Evolutionary conservation across 2,888 invertebrate genomes (phyloP).

Genomic region (Luffia ferchaultella): DNA sequence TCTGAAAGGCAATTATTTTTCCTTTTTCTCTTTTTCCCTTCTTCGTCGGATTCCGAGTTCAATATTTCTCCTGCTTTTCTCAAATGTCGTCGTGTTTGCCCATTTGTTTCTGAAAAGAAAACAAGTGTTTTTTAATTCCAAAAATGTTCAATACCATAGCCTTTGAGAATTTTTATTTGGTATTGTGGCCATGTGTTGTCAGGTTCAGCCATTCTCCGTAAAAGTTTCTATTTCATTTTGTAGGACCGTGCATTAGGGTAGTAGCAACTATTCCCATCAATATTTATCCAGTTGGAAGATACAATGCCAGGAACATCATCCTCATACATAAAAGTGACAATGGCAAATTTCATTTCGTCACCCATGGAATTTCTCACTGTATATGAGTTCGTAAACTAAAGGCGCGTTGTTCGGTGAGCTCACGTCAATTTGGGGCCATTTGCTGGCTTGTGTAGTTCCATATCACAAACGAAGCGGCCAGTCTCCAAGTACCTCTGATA

Average conservation of each 20-base stretch:
- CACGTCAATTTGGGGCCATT: too few species aligned
- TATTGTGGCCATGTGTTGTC: neutral
- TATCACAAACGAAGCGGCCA: too few species aligned
- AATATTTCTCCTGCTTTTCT: neutral
- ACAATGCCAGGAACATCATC: constrained; percentile 3
- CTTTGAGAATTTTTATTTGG: neutral
- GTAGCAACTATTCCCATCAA: constrained; percentile 2
- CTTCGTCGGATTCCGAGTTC: neutral
- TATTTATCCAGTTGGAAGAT: constrained; percentile 1
- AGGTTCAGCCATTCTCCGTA: constrained; percentile 2
- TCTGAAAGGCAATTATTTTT: neutral
- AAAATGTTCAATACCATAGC: neutral
- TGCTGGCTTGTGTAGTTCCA: too few species aligned
- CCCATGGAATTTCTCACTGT: too few species aligned
- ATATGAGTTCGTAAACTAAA: too few species aligned
- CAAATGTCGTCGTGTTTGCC: neutral
- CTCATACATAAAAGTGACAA: constrained; percentile 6
- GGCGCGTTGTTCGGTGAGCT: too few species aligned
- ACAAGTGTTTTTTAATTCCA: neutral
- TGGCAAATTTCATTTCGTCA: neutral
- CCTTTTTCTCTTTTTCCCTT: neutral
- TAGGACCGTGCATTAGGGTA: constrained; percentile 2
- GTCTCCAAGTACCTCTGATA: too few species aligned
- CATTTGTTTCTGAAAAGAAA: neutral
- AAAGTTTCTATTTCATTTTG: constrained; percentile 1